Conservation (phyloP, 2,888 invertebrate genomes). For the Thymelicus acteon region DNA sequence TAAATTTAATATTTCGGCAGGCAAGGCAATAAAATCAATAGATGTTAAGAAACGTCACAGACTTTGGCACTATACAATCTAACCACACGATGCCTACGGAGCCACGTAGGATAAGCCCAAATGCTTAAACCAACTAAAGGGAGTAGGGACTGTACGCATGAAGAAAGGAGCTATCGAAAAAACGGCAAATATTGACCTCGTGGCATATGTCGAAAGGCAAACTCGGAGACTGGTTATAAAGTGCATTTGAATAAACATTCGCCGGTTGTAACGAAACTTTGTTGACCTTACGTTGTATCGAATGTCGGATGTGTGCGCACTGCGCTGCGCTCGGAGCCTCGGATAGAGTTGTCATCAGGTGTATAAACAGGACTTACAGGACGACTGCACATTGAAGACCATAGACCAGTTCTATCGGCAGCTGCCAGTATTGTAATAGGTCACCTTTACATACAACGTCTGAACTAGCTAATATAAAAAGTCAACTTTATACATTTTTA, state of each 20-base stretch:
- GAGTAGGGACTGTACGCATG: constrained; percentile 55
- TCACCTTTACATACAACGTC: too few relatives aligned
- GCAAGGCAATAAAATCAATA: too few relatives aligned
- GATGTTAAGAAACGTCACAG: too few relatives aligned
- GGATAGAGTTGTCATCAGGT: constrained; percentile 76
- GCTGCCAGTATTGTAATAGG: not conserved
- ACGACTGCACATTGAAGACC: constrained; percentile 9
- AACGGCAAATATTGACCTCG: constrained; percentile 82
- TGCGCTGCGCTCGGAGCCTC: constrained; percentile 28
- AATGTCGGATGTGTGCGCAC: constrained; percentile 62
- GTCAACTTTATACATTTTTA: too few relatives aligned
- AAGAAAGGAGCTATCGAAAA: constrained; percentile 68
- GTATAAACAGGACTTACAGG: constrained; percentile 67
- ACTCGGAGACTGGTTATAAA: constrained; percentile 69
- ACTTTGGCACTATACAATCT: too few relatives aligned
- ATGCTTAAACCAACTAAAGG: constrained; percentile 55
- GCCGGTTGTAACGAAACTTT: constrained; percentile 72
- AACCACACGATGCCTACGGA: not conserved
- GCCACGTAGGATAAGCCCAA: constrained; percentile 34
- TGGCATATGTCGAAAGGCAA: constrained; percentile 81
- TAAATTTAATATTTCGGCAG: not conserved
- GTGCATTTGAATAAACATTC: constrained; percentile 83
- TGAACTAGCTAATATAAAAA: too few relatives aligned
- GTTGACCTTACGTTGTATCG: constrained; percentile 77
- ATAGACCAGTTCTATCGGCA: not conserved